Evolutionary conservation across 92 coral and sea anemone genomes (phyloP).

Genomic region (Metridium senile): DNA sequence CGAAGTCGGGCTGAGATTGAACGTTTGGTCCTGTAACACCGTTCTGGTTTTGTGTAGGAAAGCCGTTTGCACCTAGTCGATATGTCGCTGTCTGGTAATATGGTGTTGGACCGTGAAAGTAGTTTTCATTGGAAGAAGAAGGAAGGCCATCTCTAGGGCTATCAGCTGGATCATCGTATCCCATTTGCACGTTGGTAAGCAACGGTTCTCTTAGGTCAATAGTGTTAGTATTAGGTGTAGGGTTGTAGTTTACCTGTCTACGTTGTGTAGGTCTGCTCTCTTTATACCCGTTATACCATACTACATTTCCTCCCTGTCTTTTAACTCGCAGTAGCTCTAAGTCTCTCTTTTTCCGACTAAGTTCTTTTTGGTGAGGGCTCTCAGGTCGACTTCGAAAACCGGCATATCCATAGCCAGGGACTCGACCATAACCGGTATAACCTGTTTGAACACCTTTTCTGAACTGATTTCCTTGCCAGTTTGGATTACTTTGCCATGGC

Average conservation of each 20-base stretch:
- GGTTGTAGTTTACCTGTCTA: conserved; percentile 7
- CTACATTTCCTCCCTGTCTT: conserved; percentile 62
- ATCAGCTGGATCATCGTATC: conserved; percentile 35
- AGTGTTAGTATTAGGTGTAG: conserved; percentile 1
- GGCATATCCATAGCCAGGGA: conserved; percentile 19
- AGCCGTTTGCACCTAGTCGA: background rate
- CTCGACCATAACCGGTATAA: conserved; percentile 26
- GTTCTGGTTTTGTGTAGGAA: conserved; percentile 1
- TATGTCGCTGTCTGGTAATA: conserved; percentile 8
- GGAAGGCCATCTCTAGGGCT: background rate
- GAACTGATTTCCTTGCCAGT: conserved; percentile 10
- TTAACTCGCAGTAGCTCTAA: conserved; percentile 32
- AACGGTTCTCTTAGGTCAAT: conserved; percentile 28
- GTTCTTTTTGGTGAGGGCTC: conserved; percentile 22
- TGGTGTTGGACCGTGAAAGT: conserved; percentile 40
- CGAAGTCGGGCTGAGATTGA: background rate
- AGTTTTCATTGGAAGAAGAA: conserved; percentile 31
- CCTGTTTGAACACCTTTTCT: conserved; percentile 8
- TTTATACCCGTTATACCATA: conserved; percentile 61
- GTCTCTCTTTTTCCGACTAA: conserved; percentile 52
- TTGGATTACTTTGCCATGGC: conserved; percentile 4
- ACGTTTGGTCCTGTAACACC: background rate
- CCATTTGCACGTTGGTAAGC: conserved; percentile 36
- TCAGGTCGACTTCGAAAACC: conserved; percentile 9
- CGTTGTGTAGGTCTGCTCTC: background rate